Evolutionary conservation across 2,888 invertebrate species (phyloP), one percentile per base, ranked within the genome.

Genomic region (Neelides folsomi): DNA sequence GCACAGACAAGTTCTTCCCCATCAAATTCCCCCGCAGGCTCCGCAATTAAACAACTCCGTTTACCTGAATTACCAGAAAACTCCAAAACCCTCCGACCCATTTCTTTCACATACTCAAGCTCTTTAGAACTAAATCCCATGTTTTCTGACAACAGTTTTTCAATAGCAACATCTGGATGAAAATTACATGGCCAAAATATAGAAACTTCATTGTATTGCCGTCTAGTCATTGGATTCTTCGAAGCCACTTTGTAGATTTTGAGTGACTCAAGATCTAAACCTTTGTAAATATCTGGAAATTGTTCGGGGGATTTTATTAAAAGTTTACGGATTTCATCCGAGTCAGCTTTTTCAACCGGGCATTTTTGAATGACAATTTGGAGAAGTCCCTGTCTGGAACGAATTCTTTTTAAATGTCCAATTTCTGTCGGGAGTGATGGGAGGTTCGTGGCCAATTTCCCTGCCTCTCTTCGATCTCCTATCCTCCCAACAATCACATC

Each of bases 161-260:
- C 88, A n/a, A 82, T 66, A 56, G 79, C 77, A 55, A 78, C 77
- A 66, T 87, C 80, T 0, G 83, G 82, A 71, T 89, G 88, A 67
- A 88, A 90, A 67, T 86, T 86, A 49, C 83, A 79, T 0, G 89
- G 83, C 92, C 92, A 92, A 41, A 77, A 68, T 49, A 73, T 71
- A 12, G 75, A 74, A 5, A 77, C 76, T 58, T 72, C 70, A 1
- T 75, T 71, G 65, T 80, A 82, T 66, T 90, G 89, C 41, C 70
- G 71, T 48, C 78, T 78, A 0, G 84, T 75, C 66, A 75, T 76
- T 0, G 86, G 82, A 7, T 78, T 69, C n/a, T 66, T 65, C 18
- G 71, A 68, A 0, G 86, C 79, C 0, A 88, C 82, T 49, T 60
- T 41, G 1, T 45, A 40, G 13, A 53, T 19, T 42, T 27, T 19